Conservation (phyloP, 2,797 vertebrate species). For the Danionella dracula region DNA sequence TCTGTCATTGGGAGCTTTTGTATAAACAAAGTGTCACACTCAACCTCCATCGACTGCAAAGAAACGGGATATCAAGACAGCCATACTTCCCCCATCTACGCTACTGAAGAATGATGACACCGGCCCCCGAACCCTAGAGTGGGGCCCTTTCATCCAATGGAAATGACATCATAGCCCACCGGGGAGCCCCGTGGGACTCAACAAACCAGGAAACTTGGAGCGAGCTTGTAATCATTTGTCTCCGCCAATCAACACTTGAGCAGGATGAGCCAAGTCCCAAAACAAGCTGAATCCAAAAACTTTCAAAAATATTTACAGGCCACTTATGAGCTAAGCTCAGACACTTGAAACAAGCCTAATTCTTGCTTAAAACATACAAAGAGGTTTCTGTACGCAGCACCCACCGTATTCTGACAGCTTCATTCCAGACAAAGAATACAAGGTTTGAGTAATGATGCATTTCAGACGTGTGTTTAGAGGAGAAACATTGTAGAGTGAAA, state of each 20-base stretch:
- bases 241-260: constrained; percentile 7
- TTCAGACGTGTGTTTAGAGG: constrained; percentile 48
- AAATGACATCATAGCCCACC: constrained; percentile 38
- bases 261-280: not conserved
- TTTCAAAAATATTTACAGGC: not conserved
- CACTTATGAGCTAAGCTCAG: not conserved
- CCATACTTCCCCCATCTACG: constrained; percentile 38
- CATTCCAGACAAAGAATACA: constrained; percentile 31
- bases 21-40: constrained; percentile 50
- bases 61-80: constrained; percentile 44
- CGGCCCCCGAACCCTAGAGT: constrained; percentile 31
- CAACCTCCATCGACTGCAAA: constrained; percentile 46
- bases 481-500: constrained; percentile 55
- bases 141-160: constrained; percentile 37
- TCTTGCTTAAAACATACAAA: constrained; percentile 45
- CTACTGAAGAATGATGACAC: constrained; percentile 47
- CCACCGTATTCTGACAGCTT: constrained; percentile 28
- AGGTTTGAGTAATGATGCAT: constrained; percentile 36
- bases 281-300: not conserved
- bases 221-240: not conserved
- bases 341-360: constrained; percentile 32
- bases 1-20: constrained; percentile 44
- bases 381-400: constrained; percentile 34
- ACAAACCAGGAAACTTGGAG: not conserved
- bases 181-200: constrained; percentile 1